Base-by-base conservation (phyloP, 1,140 invertebrate species). In the Dreissena polymorpha region DNA sequence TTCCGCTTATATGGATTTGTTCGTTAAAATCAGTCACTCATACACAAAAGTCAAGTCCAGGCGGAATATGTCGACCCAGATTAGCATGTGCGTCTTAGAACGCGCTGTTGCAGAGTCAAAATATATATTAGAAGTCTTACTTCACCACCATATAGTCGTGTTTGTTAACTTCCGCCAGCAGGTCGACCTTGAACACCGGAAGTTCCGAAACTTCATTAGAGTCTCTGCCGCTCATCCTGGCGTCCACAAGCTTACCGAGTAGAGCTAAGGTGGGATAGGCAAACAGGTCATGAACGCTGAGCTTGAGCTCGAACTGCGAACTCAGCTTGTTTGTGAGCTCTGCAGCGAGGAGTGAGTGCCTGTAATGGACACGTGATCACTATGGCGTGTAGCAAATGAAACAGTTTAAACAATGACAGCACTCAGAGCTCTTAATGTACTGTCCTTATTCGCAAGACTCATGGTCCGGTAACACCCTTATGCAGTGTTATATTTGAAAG, bases 301-400 rank as follows among this genome's bases (percentile, higher is more conserved):
- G 64, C 27, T 91, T 79, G 0, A 92, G 81, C 18, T 86, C 74
- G 87, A 93, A 93, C 71, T 90, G 86, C 39, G 90, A 87, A 67
- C 91, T 92, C 49, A 94, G 88, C 83, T 90, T 86, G 55, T 88
- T 89, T 63, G 94, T 87, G 16, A 94, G 87, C 57, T 91, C 91
- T 81, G 94, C 91, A 50, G 94, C 94, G 64, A 94, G 86, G 14
- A 94, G 89, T 0, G 94, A 94, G 87, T 94, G 94, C 3, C 94
- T 93, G 86, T 53, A 87, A 86, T 27, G 39, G 39, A 39, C 39
- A 39, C 39, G 39, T 39, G 39, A 39, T 39, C 39, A 39, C 39
- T 2, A 25, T 67, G 63, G 72, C 71, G 10, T 51, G 53, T 18
- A 49, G 12, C 0, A 74, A 21, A 57, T 23, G 67, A 63, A 21